These are phyloP conservation scores for Phylloscopus collybita DNA, from an alignment of 2,797 vertebrate genomes.

Conservation along the genomic window DNA sequence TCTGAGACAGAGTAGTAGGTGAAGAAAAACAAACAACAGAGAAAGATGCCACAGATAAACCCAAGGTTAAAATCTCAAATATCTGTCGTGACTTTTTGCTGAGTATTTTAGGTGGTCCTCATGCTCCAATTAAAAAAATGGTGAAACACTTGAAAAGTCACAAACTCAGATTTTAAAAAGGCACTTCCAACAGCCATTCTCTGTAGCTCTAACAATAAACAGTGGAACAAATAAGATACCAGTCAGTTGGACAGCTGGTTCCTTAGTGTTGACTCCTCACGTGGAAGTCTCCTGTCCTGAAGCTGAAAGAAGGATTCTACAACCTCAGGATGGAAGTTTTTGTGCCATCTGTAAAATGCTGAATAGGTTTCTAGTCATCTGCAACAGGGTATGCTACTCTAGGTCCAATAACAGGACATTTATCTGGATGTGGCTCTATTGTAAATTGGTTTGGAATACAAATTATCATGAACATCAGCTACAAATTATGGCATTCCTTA, in stretches of 20 bases:
- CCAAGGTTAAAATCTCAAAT: background rate
- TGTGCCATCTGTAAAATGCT: background rate
- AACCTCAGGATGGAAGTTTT: background rate
- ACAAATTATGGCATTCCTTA: background rate
- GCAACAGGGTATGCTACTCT: background rate
- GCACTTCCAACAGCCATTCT: background rate
- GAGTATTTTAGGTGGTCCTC: background rate
- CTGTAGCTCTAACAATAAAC: background rate
- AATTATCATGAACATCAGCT: background rate
- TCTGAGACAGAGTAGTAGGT: background rate
- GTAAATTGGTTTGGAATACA: background rate
- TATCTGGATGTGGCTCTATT: background rate
- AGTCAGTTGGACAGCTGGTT: background rate
- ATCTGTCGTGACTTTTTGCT: background rate
- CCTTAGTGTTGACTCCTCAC: background rate
- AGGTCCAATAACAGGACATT: background rate
- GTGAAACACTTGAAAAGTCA: background rate
- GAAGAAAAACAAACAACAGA: background rate
- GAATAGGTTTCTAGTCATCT: background rate
- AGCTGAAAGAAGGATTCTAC: background rate
- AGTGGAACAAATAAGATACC: background rate
- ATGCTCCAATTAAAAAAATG: background rate
- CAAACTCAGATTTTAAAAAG: background rate
- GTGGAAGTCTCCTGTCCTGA: background rate
- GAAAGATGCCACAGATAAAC: background rate